A percentile compares a stretch with the other conserved stretches of the same genome.
Evolutionary conservation across 2,888 invertebrate species (phyloP).

Genomic region (Drosophila diplacantha): DNA sequence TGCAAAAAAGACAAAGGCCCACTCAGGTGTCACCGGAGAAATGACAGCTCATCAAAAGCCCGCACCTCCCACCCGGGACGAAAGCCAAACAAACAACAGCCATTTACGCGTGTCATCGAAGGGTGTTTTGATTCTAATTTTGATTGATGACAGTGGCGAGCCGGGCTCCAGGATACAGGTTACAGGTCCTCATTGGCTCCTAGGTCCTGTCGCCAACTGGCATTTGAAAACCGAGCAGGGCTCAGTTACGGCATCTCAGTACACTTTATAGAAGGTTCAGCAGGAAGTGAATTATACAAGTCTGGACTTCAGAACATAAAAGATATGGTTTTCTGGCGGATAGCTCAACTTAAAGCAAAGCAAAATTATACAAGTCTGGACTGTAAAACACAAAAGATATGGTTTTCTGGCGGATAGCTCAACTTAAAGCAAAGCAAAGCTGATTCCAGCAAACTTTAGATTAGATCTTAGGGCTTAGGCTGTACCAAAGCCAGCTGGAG

Average conservation of each 20-base stretch:
- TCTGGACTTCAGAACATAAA: neutral
- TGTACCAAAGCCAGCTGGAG: neutral
- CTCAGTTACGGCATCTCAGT: neutral
- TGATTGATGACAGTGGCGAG: constrained; percentile 58
- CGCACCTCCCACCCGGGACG: constrained; percentile 6
- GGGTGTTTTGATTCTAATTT: constrained; percentile 57
- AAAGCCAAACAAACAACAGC: constrained; percentile 35
- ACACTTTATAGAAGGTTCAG: too few species aligned
- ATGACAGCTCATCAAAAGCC: constrained; percentile 49
- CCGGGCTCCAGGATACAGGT: neutral
- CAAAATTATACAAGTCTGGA: neutral
- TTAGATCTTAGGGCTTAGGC: neutral
- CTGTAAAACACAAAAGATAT: neutral
- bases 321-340: neutral
- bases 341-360: neutral
- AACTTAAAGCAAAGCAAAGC: neutral
- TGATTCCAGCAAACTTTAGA: too few species aligned
- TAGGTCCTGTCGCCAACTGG: neutral
- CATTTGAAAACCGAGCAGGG: neutral
- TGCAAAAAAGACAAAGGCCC: constrained; percentile 25
- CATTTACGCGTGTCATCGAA: constrained; percentile 44
- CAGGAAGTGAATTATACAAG: neutral
- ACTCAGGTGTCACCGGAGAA: constrained; percentile 42
- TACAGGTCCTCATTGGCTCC: neutral
- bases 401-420: neutral